Base-by-base conservation (phyloP, 2,113 vertebrate genomes). In the Megaceryle maxima region DNA sequence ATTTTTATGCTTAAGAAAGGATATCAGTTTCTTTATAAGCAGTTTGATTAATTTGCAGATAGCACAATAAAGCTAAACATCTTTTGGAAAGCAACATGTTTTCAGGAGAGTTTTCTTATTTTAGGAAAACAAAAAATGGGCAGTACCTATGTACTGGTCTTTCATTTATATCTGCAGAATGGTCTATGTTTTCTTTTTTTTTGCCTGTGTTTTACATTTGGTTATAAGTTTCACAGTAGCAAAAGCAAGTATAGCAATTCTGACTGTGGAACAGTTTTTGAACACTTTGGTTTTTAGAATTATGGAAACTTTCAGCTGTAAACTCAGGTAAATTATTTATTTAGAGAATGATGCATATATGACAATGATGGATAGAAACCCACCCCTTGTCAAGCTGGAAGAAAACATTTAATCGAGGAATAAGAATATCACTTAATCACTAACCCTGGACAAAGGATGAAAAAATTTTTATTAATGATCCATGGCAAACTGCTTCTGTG, bases 401-500 rank as follows among this genome's bases (percentile, higher is more conserved):
- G 67, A 91, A 93, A 92, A 81, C 10, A 82, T 72, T 88, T 69
- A 62, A 64, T 57, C n/a, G 87, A 50, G 2, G 11, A 88, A 57
- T 84, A 78, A 90, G 39, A 48, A 17, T 72, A 56, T 53, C 2
- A 4, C 55, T 87, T 93, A 79, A 76, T 92, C 66, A 81, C 53
- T 37, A 75, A 33, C 62, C 81, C 16, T 68, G 41, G 22, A 78
- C 35, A 41, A 76, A 17, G 53, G 39, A 91, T 25, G 76, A 87
- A 84, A 94, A 94, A 84, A 14, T 81, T 20, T 87, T 92, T 91
- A 83, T 94, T 87, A 95, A 95, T 84, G 69, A 93, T 88, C 69
- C 74, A 59, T 18, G 35, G 31, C 31, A 91, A 89, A 87, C 41
- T 67, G 24, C 53, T 88, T 82, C 8, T 53, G n/a, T 78, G 37